Conservation (phyloP, 1,140 invertebrate genomes). For the Leptopilina clavipes region DNA sequence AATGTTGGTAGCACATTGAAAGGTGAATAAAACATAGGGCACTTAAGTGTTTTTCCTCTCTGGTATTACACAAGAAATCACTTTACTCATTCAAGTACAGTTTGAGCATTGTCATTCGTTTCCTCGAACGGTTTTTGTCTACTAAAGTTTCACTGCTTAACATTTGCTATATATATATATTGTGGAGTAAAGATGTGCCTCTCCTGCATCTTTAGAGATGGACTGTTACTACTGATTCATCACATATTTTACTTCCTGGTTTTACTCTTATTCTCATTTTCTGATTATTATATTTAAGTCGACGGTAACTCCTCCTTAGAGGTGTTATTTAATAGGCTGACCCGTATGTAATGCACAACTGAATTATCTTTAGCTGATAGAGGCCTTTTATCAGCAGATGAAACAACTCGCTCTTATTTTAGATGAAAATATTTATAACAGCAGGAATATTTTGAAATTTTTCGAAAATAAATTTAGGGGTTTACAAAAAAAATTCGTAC, state of each 20-base stretch:
- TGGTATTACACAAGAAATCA: constrained; percentile 17
- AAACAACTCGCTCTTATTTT: neutral
- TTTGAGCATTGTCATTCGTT: constrained; percentile 12
- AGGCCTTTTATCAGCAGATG: neutral
- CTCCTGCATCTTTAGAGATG: constrained; percentile 18
- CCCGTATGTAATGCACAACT: neutral
- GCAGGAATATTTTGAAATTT: neutral
- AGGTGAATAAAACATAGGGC: constrained; percentile 16
- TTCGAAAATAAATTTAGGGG: too few species aligned
- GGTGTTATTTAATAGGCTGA: constrained; percentile 9
- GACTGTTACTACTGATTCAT: constrained; percentile 27
- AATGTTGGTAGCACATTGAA: constrained; percentile 11
- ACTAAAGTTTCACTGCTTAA: neutral
- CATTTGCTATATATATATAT: neutral
- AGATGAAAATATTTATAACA: neutral
- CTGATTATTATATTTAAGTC: constrained; percentile 13
- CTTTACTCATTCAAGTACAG: constrained; percentile 7
- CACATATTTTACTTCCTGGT: constrained; percentile 29
- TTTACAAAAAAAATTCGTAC: too few species aligned
- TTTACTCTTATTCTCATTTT: constrained; percentile 24
- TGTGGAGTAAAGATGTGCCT: neutral
- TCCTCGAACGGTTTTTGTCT: constrained; percentile 9
- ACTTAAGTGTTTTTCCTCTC: constrained; percentile 14
- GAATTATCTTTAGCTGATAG: constrained; percentile 1
- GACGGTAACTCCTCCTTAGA: constrained; percentile 15